Evolutionary conservation across 2,888 invertebrate genomes (phyloP).

Genomic region (Nemotelus pantherinus): DNA sequence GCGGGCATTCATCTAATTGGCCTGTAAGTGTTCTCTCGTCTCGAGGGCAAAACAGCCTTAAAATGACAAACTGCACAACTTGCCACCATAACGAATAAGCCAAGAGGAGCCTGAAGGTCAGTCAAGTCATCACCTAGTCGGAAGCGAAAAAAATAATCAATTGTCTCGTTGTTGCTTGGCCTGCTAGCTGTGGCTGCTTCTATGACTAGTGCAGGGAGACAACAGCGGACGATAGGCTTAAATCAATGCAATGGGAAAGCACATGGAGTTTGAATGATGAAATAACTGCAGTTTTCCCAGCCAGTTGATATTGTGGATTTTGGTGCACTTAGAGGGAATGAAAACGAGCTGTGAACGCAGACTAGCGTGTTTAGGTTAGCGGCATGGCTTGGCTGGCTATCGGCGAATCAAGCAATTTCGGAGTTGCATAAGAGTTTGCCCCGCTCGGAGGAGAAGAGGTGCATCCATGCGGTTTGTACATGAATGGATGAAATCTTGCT

Average conservation of each 20-base stretch:
- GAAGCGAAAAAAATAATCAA: slow-evolving; percentile 9
- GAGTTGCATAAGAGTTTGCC: slow-evolving; percentile 14
- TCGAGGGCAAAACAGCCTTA: background rate
- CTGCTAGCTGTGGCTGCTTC: no score
- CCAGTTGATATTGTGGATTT: background rate
- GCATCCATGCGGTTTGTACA: background rate
- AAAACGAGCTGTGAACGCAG: background rate
- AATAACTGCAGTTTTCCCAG: slow-evolving; percentile 2
- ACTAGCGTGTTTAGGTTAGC: no score
- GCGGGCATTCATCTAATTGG: slow-evolving; percentile 25
- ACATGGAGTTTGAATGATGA: background rate
- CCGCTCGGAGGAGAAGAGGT: no score
- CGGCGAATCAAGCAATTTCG: background rate
- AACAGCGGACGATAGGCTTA: background rate
- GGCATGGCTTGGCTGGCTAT: background rate
- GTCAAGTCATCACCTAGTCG: slow-evolving; percentile 10
- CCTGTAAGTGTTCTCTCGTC: background rate
- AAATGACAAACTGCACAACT: slow-evolving; percentile 19
- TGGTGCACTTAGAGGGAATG: background rate
- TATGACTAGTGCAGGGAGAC: no score
- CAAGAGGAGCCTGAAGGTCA: slow-evolving; percentile 17
- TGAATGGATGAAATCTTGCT: background rate
- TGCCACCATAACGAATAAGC: background rate
- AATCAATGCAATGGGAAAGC: slow-evolving; percentile 10
- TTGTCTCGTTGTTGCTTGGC: background rate